Base-by-base conservation (phyloP, 37 sponge, comb jelly and placozoan species). In the Beroe forskalii region DNA sequence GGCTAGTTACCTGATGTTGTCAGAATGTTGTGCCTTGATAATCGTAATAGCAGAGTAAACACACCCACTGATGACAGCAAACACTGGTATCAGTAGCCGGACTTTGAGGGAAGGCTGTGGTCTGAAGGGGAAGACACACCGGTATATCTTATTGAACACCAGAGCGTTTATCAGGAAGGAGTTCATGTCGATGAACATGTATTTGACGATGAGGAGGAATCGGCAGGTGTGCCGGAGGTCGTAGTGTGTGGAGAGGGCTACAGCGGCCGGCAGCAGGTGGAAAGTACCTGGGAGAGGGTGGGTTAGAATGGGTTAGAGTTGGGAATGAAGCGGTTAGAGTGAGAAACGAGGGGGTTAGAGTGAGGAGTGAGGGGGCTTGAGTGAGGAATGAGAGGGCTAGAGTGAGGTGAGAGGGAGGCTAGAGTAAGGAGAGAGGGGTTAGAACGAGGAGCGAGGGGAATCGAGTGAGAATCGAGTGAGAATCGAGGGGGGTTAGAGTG, bases 81-180 rank as follows among this genome's bases (percentile, higher is more conserved):
- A 41, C 25, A 80, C 3, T 38, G 86, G 9, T 28, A 80, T 9
- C 55, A 40, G 0, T 3, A 80, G 30, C 55, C 86, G 86, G 2
- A 37, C n/a, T 3, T 41, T 41, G 1, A 23, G 22, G 8, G 27
- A 0, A 80, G 55, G 30, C 20, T 32, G 48, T n/a, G 25, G 44
- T 42, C 25, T 9, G 55, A 80, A 80, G 86, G 86, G 86, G 86
- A 41, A 80, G 6, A 27, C 32, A 32, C 72, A 69, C 39, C 72
- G 72, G 72, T 36, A 69, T 38, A 80, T 33, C 86, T 80, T 80
- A 48, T 80, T 80, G 55, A 80, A 80, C 1, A 80, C 86, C 24
- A 80, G 86, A n/a, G 86, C 86, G 86, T 80, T 80, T 1, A 80
- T 80, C 3, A 80, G 48, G 55, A 80, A 80, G 55, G 86, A 80